These are phyloP conservation scores for Dyspetes luteomarginatus DNA, from an alignment of 2,888 invertebrate genomes.

Conservation along the genomic window DNA sequence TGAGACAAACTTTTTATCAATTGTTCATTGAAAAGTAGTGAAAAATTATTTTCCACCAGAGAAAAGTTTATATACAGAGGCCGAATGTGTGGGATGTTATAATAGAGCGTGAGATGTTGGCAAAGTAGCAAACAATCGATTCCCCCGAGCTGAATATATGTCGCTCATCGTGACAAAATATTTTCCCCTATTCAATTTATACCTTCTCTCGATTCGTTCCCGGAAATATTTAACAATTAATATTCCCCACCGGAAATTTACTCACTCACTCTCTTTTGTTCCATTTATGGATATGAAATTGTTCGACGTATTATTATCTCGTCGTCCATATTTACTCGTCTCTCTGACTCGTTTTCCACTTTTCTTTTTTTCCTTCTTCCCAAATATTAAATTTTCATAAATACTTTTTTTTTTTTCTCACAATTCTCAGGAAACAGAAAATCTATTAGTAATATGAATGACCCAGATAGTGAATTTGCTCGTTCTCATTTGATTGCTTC, in stretches of 20 bases:
- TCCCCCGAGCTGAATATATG: background rate
- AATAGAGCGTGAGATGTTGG: slow-evolving; percentile 9
- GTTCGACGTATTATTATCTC: background rate
- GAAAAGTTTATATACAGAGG: no score
- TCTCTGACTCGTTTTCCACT: background rate
- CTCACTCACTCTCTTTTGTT: background rate
- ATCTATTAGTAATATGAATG: no score
- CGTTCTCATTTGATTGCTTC: background rate
- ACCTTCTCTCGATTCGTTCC: slow-evolving; percentile 18
- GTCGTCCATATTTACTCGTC: background rate
- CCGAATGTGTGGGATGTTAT: background rate
- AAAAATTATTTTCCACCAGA: slow-evolving; percentile 20
- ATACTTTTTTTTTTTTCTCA: background rate
- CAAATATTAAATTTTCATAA: background rate
- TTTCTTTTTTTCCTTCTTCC: background rate
- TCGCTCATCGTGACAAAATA: background rate
- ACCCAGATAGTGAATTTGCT: no score
- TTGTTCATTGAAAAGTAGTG: slow-evolving; percentile 26
- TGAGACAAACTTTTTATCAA: no score
- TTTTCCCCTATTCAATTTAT: background rate
- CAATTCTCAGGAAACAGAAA: background rate
- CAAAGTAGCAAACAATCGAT: slow-evolving; percentile 31
- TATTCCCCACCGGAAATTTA: slow-evolving; percentile 47
- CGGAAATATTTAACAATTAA: slow-evolving; percentile 54
- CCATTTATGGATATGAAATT: background rate